phyloP scores from a whole-genome alignment of 1,140 invertebrate species.

The Orussus abietinus region DNA sequence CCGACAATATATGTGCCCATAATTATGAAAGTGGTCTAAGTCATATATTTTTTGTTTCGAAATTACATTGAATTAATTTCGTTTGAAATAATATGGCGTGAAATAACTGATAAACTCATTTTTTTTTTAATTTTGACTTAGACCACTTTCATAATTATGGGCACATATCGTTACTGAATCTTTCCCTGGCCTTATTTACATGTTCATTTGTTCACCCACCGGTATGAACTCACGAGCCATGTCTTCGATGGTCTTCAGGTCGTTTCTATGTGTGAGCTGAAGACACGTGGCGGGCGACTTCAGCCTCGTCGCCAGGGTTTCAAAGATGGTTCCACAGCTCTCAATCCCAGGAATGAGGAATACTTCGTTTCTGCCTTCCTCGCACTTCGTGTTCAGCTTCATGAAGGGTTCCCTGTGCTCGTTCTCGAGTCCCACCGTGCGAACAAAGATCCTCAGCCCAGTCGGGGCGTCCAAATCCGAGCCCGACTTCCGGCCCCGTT shows the following conservation, averaged over 20 bases:
- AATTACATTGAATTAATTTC: too few relatives aligned
- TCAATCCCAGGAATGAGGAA: slow-evolving; percentile 72
- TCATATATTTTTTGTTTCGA: too few relatives aligned
- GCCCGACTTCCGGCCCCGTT: slow-evolving; percentile 5
- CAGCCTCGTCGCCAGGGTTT: slow-evolving; percentile 51
- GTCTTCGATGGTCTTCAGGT: slow-evolving; percentile 20
- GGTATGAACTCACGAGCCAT: slow-evolving; percentile 44
- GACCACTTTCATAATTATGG: too few relatives aligned
- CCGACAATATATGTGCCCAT: too few relatives aligned
- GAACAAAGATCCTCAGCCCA: slow-evolving; percentile 42
- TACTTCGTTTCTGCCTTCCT: slow-evolving; percentile 38
- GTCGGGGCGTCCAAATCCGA: slow-evolving; percentile 10
- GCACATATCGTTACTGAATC: too few relatives aligned
- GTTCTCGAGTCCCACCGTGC: slow-evolving; percentile 29
- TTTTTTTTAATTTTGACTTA: too few relatives aligned
- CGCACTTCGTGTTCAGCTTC: slow-evolving; percentile 32
- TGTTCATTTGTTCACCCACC: slow-evolving; percentile 30
- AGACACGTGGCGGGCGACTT: slow-evolving; percentile 59
- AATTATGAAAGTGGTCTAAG: too few relatives aligned
- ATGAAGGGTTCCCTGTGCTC: slow-evolving; percentile 29
- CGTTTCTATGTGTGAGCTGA: slow-evolving; percentile 47
- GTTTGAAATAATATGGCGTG: too few relatives aligned
- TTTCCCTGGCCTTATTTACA: too few relatives aligned
- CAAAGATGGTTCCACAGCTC: slow-evolving; percentile 54
- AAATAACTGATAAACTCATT: too few relatives aligned